Conservation (phyloP, 1,140 invertebrate species). For the Delia radicum region DNA sequence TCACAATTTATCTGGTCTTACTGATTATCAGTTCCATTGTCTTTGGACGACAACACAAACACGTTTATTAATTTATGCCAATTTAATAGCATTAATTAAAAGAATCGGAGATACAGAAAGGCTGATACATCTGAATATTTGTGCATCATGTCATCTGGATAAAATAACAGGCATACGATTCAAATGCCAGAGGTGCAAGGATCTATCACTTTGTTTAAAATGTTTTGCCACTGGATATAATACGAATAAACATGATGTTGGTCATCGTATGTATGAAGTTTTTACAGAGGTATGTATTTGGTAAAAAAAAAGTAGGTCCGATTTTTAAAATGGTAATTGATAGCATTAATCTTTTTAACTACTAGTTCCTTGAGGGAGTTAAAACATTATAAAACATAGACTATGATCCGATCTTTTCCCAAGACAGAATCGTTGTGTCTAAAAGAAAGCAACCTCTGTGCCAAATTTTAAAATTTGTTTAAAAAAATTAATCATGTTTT, state of each 20-base stretch:
- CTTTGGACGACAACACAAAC: constrained; percentile 47
- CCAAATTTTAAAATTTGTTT: no score
- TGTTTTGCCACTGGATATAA: constrained; percentile 45
- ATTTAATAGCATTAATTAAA: constrained; percentile 45
- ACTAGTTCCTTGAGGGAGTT: no score
- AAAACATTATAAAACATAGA: no score
- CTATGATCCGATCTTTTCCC: no score
- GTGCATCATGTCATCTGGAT: constrained; percentile 41
- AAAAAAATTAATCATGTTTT: no score
- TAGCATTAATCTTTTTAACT: no score
- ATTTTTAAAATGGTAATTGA: no score
- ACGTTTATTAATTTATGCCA: constrained; percentile 49
- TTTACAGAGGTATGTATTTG: constrained; percentile 42
- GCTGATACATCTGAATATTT: constrained; percentile 46
- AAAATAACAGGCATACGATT: constrained; percentile 51
- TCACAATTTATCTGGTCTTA: constrained; percentile 39
- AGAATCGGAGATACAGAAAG: constrained; percentile 51
- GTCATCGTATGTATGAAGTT: constrained; percentile 51
- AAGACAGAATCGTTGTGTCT: no score
- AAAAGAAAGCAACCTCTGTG: no score
- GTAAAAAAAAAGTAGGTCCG: no score
- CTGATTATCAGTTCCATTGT: constrained; percentile 44
- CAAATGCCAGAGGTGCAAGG: constrained; percentile 47
- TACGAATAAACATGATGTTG: constrained; percentile 37
- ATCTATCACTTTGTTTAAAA: constrained; percentile 46